Percentiles rank a stretch among this genome's conserved stretches.
These are phyloP conservation scores for Halcyon smyrnensis DNA, from an alignment of 2,797 vertebrate species.

Conservation along the genomic window DNA sequence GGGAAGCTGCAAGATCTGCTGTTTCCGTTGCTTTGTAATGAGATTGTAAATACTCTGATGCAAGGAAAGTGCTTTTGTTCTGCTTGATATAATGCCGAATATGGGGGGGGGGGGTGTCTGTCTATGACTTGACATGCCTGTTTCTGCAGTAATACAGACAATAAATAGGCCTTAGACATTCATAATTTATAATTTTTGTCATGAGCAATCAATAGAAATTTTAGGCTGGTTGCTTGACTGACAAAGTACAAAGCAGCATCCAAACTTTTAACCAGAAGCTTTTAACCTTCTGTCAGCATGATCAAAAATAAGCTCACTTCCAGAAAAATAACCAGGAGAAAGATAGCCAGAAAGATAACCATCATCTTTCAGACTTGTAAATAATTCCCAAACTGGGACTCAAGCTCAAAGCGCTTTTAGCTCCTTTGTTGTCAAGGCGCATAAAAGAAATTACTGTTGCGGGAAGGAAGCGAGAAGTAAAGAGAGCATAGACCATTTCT, in stretches of 20 bases:
- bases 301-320: conserved; percentile 16
- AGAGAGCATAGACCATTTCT: not conserved
- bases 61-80: not conserved
- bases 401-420: not conserved
- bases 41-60: not conserved
- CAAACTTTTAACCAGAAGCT: not conserved
- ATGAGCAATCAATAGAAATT: not conserved
- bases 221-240: not conserved
- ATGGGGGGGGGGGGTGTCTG: not conserved
- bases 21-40: not conserved
- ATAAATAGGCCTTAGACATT: not conserved
- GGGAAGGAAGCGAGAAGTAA: not conserved
- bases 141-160: conserved; percentile 4
- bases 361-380: not conserved
- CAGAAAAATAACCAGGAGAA: conserved; percentile 21
- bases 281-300: not conserved
- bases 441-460: not conserved
- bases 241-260: not conserved
- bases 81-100: not conserved
- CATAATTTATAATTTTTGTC: not conserved
- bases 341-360: conserved; percentile 3
- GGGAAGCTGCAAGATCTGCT: not conserved
- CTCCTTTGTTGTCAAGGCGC: not conserved
- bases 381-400: not conserved
- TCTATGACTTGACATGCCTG: not conserved